Evolutionary conservation across 2,888 invertebrate genomes (phyloP), one percentile per base, ranked within the genome.

Genomic region (Agelastica alni): DNA sequence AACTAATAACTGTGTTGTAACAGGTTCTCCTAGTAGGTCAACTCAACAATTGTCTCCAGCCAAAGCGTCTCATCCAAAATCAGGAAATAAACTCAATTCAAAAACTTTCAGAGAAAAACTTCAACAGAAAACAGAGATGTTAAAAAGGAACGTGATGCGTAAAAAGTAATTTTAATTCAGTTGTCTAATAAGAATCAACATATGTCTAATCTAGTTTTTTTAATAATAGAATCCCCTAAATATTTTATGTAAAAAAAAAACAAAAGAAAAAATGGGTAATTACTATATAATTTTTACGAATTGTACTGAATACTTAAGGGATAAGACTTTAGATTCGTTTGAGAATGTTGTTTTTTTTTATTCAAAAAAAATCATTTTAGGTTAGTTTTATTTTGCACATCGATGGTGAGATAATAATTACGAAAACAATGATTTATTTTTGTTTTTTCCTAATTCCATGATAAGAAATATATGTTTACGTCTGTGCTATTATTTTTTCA

Each of bases 91-190:
- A 6, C 39, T 36, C n/a, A 55, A 45, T 39, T 53, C 55, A 18
- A 59, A 52, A 34, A 47, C 54, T 7, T 45, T 66, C 26, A 53
- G 58, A 42, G 58, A 60, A 32, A 53, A 59, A 48, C 49, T 67
- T 28, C 67, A 67, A 39, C 58, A 64, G 34, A 65, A 63, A 37
- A 63, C 64, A 0, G 62, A 61, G 45, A 58, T 49, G 32, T 44
- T 64, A 18, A 60, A 53, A 44, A 62, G 53, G 10, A 59, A 53
- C 39, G 51, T 59, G 51, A 32, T 53, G 46, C 42, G 57, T 39
- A 56, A 57, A 34, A 56, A 57, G 28, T 58, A 49, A 56, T 37
- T 49, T 36, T 37, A 41, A 12, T 44, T n/a, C n/a, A 36, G 18
- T 42, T 41, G 28, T 12, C 0, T 16, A 22, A 28, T 14, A 41